A percentile compares a stretch with the other conserved stretches of the same genome.
These are phyloP conservation scores for Apis mellifera DNA, from an alignment of 1,140 invertebrate species.

Conservation along the genomic window Amel_HAv3.1 CM009931.2:17327501-17328000, in stretches of 20 bases:
- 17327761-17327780: background rate
- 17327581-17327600: slow-evolving; percentile 18
- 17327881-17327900: too few species aligned
- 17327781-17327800: background rate
- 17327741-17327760: background rate
- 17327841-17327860: background rate
- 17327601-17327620: background rate
- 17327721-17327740: background rate
- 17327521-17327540: slow-evolving; percentile 55
- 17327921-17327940: too few species aligned
- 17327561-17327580: slow-evolving; percentile 37
- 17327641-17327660: background rate
- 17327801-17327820: background rate
- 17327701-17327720: background rate
- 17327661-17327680: background rate
- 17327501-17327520: slow-evolving; percentile 14
- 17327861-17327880: background rate
- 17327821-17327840: background rate
- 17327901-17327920: too few species aligned
- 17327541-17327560: slow-evolving; percentile 45
- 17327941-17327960: too few species aligned
- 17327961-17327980: background rate
- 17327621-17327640: background rate
- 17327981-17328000: background rate
- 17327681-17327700: background rate